These are phyloP conservation scores for Megaustenia siamemsis DNA, from an alignment of 2,888 invertebrate species.

Conservation along the genomic window DNA sequence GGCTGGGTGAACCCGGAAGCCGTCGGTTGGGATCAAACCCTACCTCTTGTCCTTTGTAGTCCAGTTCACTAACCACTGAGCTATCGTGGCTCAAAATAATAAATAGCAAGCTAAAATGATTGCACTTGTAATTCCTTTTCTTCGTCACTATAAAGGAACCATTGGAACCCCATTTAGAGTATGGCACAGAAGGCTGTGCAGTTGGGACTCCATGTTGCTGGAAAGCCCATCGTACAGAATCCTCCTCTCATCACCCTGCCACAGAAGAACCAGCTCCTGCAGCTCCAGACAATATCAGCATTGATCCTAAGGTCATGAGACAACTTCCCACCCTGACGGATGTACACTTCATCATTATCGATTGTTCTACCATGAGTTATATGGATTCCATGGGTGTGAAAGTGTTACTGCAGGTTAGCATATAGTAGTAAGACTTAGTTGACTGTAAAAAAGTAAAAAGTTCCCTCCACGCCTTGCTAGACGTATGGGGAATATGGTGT, in stretches of 20 bases:
- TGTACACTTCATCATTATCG: slow-evolving; percentile 75
- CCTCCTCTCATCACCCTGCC: neutral
- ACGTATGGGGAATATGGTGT: too few species aligned
- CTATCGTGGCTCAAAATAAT: too few species aligned
- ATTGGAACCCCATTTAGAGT: neutral
- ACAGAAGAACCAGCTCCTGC: slow-evolving; percentile 1
- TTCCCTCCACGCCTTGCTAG: too few species aligned
- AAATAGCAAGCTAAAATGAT: too few species aligned
- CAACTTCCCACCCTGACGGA: slow-evolving; percentile 55
- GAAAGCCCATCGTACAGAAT: neutral
- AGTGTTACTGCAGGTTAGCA: slow-evolving; percentile 68
- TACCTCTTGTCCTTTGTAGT: too few species aligned
- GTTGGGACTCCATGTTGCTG: neutral
- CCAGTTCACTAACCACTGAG: too few species aligned
- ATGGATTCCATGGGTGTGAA: slow-evolving; percentile 78
- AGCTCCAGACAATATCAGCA: neutral
- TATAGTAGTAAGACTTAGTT: too few species aligned
- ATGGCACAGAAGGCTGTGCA: neutral
- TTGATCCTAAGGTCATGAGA: neutral
- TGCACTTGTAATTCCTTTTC: neutral
- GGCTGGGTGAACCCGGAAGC: too few species aligned
- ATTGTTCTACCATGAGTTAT: slow-evolving; percentile 79
- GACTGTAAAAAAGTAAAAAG: too few species aligned
- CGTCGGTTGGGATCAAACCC: too few species aligned
- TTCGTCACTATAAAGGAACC: neutral